A percentile compares a stretch with the other conserved stretches of the same genome.
These are phyloP conservation scores for Heliconius eleuchia DNA, from an alignment of 1,140 invertebrate species.

Conservation along the genomic window DNA sequence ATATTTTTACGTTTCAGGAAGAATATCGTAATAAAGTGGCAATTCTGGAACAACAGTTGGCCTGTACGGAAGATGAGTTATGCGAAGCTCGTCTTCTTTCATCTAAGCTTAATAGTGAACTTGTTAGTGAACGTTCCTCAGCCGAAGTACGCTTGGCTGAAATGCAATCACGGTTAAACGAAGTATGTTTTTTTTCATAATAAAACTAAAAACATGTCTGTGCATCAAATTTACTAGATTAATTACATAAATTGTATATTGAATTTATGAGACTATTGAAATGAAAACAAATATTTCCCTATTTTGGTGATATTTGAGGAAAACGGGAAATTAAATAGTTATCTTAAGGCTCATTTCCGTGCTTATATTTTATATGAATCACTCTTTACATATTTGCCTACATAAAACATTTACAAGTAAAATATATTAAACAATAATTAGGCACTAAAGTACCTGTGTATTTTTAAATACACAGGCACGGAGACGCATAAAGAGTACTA, in stretches of 20 bases:
- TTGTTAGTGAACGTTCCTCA: conserved; percentile 92
- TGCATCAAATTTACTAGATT: neutral
- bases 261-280: neutral
- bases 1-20: conserved; percentile 51
- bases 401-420: too few species aligned
- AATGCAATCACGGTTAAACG: conserved; percentile 95
- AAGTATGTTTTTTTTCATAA: conserved; percentile 81
- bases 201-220: neutral
- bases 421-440: too few species aligned
- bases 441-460: too few species aligned
- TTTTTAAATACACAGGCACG: too few species aligned
- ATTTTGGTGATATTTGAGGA: neutral
- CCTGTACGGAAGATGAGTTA: conserved; percentile 93
- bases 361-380: too few species aligned
- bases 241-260: neutral
- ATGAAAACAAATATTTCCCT: neutral
- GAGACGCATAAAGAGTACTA: too few species aligned
- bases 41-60: conserved; percentile 89
- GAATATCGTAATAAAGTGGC: conserved; percentile 85
- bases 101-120: conserved; percentile 93
- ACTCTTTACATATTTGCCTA: too few species aligned
- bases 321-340: neutral
- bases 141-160: conserved; percentile 94
- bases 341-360: too few species aligned
- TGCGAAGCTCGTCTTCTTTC: conserved; percentile 91